Base-by-base conservation (phyloP, 2,888 invertebrate species). In the Drosophila mimetica region DNA sequence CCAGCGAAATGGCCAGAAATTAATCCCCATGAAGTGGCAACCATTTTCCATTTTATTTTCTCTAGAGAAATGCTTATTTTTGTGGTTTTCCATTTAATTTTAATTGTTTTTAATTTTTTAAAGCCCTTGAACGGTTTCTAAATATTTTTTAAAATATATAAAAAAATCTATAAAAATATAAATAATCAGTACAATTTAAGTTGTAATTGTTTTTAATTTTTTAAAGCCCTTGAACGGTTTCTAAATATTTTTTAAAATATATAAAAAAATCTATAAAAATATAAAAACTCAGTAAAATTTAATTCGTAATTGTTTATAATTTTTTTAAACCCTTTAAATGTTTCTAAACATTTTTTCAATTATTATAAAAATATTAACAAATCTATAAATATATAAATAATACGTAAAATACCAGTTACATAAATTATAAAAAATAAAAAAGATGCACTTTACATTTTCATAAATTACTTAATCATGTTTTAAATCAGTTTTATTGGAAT, bases 1-100 rank as follows among this genome's bases (percentile, higher is more conserved):
- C 42, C 53, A 59, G 44, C 46, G 20, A 32, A 20, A 34, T 44
- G 30, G 5, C 37, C 44, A 20, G 16, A 34, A 67, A 67, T 67
- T 58, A 59, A 64, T 25, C 46, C 22, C 4, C 18, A 59, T 39
- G 6, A 41, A 51, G 6, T 30, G 9, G 8, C 9, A 11, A 8
- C 13, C 7, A 8, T 57, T 30, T 11, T 2, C 8, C 4, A 20
- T 42, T 20, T 20, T 4, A 46, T 20, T 20, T 22, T 46, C 9
- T 11, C 9, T 28, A 16, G 6, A 28, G 11, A 44, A 14, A 8
- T n/a, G 7, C 30, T 14, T 30, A 16, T 22, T 4, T 42, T n/a
- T n/a, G 2, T 4, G 34, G 14, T 6, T 34, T 2, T 18, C 3
- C 7, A 11, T 2, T n/a, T n/a, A n/a, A n/a, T n/a, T n/a, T n/a